Evolutionary conservation across 1,140 invertebrate species (phyloP).

Genomic region (Papilio helenus): DNA sequence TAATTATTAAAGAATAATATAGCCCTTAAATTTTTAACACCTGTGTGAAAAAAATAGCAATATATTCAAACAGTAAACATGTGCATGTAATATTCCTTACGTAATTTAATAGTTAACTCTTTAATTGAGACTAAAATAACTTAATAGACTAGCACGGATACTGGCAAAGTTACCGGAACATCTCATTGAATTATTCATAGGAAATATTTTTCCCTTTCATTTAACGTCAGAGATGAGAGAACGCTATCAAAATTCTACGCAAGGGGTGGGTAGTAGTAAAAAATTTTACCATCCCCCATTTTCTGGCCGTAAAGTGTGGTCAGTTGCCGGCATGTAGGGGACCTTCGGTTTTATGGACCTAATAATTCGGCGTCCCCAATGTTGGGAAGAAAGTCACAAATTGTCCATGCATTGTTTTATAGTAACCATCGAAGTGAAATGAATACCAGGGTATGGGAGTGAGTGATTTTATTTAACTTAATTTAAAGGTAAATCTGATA

Average conservation of each 20-base stretch:
- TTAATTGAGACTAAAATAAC: no score
- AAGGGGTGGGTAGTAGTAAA: constrained; percentile 50
- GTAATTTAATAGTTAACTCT: no score
- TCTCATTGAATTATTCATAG: constrained; percentile 52
- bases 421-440: constrained; percentile 33
- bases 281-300: constrained; percentile 60
- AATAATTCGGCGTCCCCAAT: constrained; percentile 54
- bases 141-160: no score
- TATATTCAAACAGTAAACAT: not conserved
- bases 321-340: constrained; percentile 47
- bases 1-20: not conserved
- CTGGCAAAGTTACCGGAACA: not conserved
- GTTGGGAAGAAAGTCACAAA: constrained; percentile 49
- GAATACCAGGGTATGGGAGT: not conserved
- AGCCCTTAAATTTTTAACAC: not conserved
- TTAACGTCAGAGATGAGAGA: constrained; percentile 45
- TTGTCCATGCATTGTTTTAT: constrained; percentile 47
- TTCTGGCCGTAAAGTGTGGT: constrained; percentile 61
- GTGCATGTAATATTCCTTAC: no score
- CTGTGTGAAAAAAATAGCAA: not conserved
- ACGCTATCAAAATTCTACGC: constrained; percentile 53
- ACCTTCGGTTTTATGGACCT: constrained; percentile 55
- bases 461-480: not conserved
- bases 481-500: no score
- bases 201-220: constrained; percentile 60